Base-by-base conservation (phyloP, 2,888 invertebrate genomes). In the Drosophila algonquin region DNA sequence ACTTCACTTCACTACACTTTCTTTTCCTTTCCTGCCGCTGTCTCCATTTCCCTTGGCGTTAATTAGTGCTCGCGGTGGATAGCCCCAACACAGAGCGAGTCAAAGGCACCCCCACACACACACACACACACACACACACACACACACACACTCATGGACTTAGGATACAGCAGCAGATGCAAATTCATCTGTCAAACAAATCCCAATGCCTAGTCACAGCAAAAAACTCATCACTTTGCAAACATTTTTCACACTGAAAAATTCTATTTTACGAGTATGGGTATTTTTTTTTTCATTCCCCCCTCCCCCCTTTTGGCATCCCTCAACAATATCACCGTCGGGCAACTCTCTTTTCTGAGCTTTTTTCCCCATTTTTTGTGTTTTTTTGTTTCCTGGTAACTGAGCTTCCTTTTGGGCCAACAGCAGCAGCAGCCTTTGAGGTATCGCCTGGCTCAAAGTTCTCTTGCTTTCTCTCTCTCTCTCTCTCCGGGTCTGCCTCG, bases 391-490 rank as follows among this genome's bases (percentile, higher is more conserved):
- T 5, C 2, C n/a, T 7, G 40, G n/a, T n/a, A 40, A 40, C 27
- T 9, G n/a, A 32, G 24, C 32, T 52, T 32, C 9, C 10, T 32
- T 16, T 10, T 16, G 18, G 18, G 16, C 44, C 14, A 21, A 21
- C 21, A 65, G 45, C 56, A 48, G 51, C 65, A 65, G 46, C 56
- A 53, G 51, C 67, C 67, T 57, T 67, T 67, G 67, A 67, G 65
- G 65, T 64, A 56, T 67, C 65, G 65, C 56, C 65, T 65, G 65
- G 56, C 65, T 67, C 65, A 40, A n/a, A 40, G n/a, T 54, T 24
- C 44, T 44, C 14, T 5, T 24, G 8, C n/a, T 54, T 2, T 18
- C 21, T 35, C 14, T 8, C 53, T 21, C 40, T 21, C 18, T 18
- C 35, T 21, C 10, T 6, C 24, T 30, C 2, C 10, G 8, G 16